Conservation (phyloP, 23 tunicate species). For the Halocynthia aurantium region DNA sequence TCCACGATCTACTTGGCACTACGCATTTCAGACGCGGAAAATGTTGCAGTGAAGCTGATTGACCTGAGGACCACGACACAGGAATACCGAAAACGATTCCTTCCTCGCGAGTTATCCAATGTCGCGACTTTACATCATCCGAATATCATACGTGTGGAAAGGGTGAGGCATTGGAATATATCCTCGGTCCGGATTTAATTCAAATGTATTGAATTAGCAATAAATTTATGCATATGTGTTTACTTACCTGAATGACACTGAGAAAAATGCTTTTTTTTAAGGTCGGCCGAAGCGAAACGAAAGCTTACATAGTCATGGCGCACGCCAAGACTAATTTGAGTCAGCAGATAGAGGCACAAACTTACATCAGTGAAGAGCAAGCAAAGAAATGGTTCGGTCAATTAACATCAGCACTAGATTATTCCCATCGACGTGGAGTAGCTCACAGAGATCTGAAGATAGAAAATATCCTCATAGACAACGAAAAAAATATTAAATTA, state of each 20-base stretch:
- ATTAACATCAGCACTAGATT: constrained; percentile 89
- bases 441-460: constrained; percentile 95
- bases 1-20: constrained; percentile 70
- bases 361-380: constrained; percentile 68
- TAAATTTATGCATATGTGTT: no score
- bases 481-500: constrained; percentile 44
- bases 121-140: constrained; percentile 69
- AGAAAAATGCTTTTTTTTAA: background rate
- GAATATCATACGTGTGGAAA: constrained; percentile 50
- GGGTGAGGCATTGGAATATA: constrained; percentile 27
- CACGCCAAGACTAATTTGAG: constrained; percentile 60
- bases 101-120: constrained; percentile 80
- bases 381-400: constrained; percentile 94
- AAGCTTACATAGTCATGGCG: constrained; percentile 85
- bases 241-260: no score
- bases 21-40: constrained; percentile 50
- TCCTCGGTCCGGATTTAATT: no score
- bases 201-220: no score
- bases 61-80: constrained; percentile 55
- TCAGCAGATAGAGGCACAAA: constrained; percentile 43
- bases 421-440: constrained; percentile 76
- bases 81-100: constrained; percentile 63
- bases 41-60: constrained; percentile 81
- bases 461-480: constrained; percentile 88
- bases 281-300: constrained; percentile 58